Base-by-base conservation (phyloP, 2,888 invertebrate genomes). In the Limnephilus auricula region DNA sequence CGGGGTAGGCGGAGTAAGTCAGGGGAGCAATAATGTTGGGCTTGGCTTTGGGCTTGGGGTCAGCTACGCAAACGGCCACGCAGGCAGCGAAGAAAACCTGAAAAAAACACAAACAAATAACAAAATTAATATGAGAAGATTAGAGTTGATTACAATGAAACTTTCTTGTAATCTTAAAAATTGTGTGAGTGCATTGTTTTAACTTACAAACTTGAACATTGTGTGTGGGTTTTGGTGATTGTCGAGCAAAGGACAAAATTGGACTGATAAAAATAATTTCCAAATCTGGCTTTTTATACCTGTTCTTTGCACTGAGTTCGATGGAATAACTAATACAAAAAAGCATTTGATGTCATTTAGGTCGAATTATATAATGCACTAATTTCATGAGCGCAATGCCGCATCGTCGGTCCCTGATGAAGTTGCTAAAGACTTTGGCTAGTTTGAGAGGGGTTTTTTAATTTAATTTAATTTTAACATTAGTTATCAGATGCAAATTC, bases 31-130 rank as follows among this genome's bases (percentile, higher is more conserved):
- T 65, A 25, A 32, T 25, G 37, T 2, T 6, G 2, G 31, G 83
- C 37, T 25, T 32, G 83, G 32, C 25, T 95, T 93, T 94, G 94
- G 91, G 95, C 95, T 37, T 94, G 94, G 89, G 94, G 95, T 89
- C 94, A 90, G 65, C 65, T 9, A 94, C 94, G 93, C 95, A 93
- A 40, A 79, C 83, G 79, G 93, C 92, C 89, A 93, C 83, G 65
- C 65, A 65, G 65, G 65, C 65, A 65, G 65, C 65, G 9, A 65
- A 65, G 65, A 65, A 65, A n/a, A 65, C 25, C 65, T 65, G 25
- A 25, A 65, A n/a, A 25, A 65, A 25, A n/a, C 37, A 37, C 9
- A 18, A 65, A 25, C 5, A 18, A 18, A 18, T 15, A 65, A 65
- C 2, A n/a, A 25, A 15, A 25, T 4, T 25, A 65, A 65, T 25